Evolutionary conservation across 2,797 vertebrate species (phyloP).

Genomic region (Cercopithecus neglectus): DNA sequence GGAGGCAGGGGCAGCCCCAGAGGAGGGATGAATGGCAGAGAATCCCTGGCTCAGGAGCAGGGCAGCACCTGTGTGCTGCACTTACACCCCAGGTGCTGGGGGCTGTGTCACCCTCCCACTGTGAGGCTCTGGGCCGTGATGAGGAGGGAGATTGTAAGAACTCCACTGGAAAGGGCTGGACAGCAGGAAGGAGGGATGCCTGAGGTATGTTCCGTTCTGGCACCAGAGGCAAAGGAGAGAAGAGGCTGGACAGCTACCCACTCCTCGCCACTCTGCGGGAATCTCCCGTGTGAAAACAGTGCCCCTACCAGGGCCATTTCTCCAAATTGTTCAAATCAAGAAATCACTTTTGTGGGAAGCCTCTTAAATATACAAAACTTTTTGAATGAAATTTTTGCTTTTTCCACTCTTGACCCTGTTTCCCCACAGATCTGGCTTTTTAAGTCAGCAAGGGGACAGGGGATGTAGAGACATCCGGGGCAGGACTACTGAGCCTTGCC

Average conservation of each 20-base stretch:
- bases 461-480: no score
- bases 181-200: neutral
- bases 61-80: neutral
- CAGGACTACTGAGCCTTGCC: neutral
- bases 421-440: neutral
- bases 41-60: neutral
- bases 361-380: neutral
- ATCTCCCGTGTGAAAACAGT: neutral
- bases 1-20: neutral
- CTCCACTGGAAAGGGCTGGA: neutral
- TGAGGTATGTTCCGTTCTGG: neutral
- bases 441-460: neutral
- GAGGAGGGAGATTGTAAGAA: neutral
- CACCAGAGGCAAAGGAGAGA: neutral
- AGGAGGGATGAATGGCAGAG: neutral
- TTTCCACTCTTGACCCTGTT: neutral
- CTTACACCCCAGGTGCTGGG: neutral
- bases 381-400: neutral
- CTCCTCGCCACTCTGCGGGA: rapidly evolving
- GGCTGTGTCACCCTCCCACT: neutral
- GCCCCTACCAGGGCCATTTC: neutral
- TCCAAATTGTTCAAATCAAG: neutral
- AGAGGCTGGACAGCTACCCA: no score
- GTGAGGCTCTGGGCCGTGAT: neutral
- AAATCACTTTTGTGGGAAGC: neutral